Evolutionary conservation across 2,888 invertebrate genomes (phyloP).

Genomic region (Sesia apiformis): DNA sequence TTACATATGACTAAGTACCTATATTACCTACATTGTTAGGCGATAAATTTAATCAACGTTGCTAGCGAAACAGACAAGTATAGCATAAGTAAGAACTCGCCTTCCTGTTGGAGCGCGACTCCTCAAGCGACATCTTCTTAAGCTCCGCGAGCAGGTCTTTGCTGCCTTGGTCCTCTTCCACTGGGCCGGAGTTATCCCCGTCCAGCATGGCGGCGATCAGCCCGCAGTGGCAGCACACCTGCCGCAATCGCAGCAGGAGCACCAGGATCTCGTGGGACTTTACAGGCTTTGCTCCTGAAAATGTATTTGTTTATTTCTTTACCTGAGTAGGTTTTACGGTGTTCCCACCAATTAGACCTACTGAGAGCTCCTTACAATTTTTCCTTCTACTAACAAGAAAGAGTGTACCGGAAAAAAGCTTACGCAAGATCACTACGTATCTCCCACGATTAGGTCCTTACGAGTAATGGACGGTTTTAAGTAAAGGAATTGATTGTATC

Average conservation of each 20-base stretch:
- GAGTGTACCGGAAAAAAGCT: too few relatives aligned
- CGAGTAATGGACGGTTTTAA: too few relatives aligned
- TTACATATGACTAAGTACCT: too few relatives aligned
- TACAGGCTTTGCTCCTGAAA: constrained; percentile 71
- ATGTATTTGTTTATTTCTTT: neutral
- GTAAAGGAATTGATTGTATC: too few relatives aligned
- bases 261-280: constrained; percentile 84
- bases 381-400: neutral
- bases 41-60: too few relatives aligned
- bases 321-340: too few relatives aligned
- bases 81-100: constrained; percentile 12
- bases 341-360: too few relatives aligned
- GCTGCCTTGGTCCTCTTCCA: constrained; percentile 42
- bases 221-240: constrained; percentile 92
- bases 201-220: constrained; percentile 79
- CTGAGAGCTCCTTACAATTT: too few relatives aligned
- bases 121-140: constrained; percentile 74
- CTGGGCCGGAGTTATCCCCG: constrained; percentile 28
- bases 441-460: too few relatives aligned
- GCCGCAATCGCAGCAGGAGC: constrained; percentile 86
- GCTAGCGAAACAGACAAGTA: too few relatives aligned
- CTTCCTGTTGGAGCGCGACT: constrained; percentile 24
- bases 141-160: constrained; percentile 78
- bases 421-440: too few relatives aligned
- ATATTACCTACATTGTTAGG: too few relatives aligned